phyloP scores from a whole-genome alignment of 2,113 vertebrate species.

The Todiramphus chloris region DNA sequence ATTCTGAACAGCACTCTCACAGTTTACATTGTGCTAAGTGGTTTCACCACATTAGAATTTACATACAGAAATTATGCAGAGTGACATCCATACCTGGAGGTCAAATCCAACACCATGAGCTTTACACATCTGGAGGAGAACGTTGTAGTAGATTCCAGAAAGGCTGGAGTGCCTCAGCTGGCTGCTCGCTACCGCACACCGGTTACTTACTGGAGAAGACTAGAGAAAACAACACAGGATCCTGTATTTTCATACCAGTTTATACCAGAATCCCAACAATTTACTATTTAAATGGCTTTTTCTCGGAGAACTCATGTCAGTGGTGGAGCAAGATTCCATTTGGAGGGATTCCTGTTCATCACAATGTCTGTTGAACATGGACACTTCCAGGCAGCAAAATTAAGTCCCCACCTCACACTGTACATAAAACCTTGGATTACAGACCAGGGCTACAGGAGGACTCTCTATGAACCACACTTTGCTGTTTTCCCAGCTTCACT shows the following conservation, averaged over 20 bases:
- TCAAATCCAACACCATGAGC: slow-evolving; percentile 84
- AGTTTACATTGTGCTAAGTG: not conserved
- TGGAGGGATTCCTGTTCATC: not conserved
- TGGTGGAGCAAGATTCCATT: not conserved
- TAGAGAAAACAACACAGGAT: not conserved
- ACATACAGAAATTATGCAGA: not conserved
- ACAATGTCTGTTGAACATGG: not conserved
- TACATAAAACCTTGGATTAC: fast-evolving
- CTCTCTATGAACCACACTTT: not conserved
- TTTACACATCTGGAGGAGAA: slow-evolving; percentile 83
- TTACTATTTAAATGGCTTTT: not conserved
- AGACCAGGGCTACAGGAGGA: not conserved
- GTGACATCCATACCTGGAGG: slow-evolving; percentile 74
- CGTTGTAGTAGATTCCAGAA: slow-evolving; percentile 76
- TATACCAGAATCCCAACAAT: not conserved
- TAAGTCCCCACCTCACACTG: not conserved
- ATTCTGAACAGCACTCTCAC: not conserved
- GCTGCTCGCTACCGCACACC: slow-evolving; percentile 78
- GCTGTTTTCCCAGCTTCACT: not conserved
- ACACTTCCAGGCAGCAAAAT: not conserved
- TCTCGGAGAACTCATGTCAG: not conserved
- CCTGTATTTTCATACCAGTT: not conserved
- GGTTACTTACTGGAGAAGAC: not conserved
- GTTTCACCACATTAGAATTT: not conserved
- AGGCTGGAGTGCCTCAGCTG: slow-evolving; percentile 82